Conservation (phyloP, 2,888 invertebrate species). For the Mythimna loreyi region DNA sequence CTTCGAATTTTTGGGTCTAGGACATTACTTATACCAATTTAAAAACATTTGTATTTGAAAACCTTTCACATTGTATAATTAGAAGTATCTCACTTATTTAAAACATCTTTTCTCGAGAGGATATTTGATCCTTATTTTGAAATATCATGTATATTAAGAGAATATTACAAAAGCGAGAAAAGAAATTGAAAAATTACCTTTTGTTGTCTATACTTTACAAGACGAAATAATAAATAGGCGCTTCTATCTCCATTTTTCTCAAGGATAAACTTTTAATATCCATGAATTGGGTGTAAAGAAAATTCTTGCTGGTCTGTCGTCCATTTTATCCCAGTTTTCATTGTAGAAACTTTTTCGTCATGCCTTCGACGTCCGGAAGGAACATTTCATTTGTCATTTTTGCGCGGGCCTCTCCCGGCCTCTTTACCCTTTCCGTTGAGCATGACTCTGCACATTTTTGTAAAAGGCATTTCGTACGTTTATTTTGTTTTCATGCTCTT, state of each 20-base stretch:
- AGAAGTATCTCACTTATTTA: no score
- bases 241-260: slow-evolving; percentile 7
- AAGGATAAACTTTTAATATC: slow-evolving; percentile 23
- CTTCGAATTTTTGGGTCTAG: no score
- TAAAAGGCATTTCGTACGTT: slow-evolving; percentile 24
- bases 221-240: slow-evolving; percentile 11
- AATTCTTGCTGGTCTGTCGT: slow-evolving; percentile 16
- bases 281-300: slow-evolving; percentile 13
- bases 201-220: not conserved
- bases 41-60: not conserved
- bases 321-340: slow-evolving; percentile 41
- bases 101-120: no score
- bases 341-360: slow-evolving; percentile 51
- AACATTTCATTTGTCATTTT: slow-evolving; percentile 53
- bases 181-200: not conserved
- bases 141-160: no score
- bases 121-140: not conserved
- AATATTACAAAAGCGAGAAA: slow-evolving; percentile 4
- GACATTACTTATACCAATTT: not conserved
- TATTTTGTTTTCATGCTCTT: slow-evolving; percentile 28
- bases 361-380: slow-evolving; percentile 38
- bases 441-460: slow-evolving; percentile 50
- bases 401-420: slow-evolving; percentile 13
- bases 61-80: not conserved
- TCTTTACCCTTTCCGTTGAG: slow-evolving; percentile 30